phyloP scores from a whole-genome alignment of 2,888 invertebrate species.

The Apamea crenata region DNA sequence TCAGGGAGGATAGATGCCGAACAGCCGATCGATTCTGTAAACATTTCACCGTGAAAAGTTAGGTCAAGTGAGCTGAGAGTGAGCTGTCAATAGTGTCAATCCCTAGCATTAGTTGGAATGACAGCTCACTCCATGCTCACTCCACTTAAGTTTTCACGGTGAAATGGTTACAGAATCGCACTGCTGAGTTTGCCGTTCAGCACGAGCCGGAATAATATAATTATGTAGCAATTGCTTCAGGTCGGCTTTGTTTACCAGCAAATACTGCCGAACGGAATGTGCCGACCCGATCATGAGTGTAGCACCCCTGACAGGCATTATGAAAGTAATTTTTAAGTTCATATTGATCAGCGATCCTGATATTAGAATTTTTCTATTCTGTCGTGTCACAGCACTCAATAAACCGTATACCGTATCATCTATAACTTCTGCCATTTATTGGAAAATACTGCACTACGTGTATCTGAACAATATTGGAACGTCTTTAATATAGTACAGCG shows the following conservation, averaged over 20 bases:
- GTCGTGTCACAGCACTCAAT: background rate
- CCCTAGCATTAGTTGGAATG: too few relatives aligned
- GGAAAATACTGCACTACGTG: slow-evolving; percentile 12
- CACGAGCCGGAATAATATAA: background rate
- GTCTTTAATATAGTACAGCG: background rate
- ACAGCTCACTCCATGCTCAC: too few relatives aligned
- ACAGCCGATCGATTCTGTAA: too few relatives aligned
- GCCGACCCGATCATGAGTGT: background rate
- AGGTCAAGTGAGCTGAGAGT: too few relatives aligned
- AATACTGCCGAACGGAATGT: background rate
- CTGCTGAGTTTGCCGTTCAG: too few relatives aligned
- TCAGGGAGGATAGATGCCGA: background rate
- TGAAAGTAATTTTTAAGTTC: background rate
- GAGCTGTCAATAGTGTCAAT: too few relatives aligned
- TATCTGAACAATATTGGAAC: background rate
- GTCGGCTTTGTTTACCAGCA: background rate
- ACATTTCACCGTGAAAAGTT: too few relatives aligned
- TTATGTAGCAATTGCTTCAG: background rate
- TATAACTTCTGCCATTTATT: slow-evolving; percentile 12
- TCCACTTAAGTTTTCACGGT: too few relatives aligned
- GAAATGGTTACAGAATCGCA: too few relatives aligned
- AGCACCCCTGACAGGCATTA: background rate
- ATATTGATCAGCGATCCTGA: background rate
- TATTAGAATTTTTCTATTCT: background rate
- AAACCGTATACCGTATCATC: background rate